phyloP scores from a whole-genome alignment of 1,140 invertebrate species.

The Dryas iulia region DNA sequence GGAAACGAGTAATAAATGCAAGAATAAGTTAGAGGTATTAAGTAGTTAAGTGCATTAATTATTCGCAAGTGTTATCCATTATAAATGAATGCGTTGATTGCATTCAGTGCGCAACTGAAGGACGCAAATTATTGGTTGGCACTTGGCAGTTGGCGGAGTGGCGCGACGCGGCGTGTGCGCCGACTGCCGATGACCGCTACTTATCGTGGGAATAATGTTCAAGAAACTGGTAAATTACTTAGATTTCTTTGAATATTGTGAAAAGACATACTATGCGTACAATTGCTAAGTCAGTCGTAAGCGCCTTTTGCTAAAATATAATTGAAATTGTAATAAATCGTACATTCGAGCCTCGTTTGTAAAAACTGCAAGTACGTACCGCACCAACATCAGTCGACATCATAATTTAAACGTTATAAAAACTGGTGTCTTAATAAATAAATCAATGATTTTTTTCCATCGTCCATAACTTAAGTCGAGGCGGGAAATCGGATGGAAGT shows the following conservation, averaged over 20 bases:
- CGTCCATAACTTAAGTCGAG: constrained; percentile 70
- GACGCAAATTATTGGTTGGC: constrained; percentile 36
- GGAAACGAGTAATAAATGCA: background rate
- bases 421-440: constrained; percentile 69
- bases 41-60: constrained; percentile 3
- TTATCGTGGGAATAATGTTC: constrained; percentile 44
- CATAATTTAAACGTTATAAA: constrained; percentile 71
- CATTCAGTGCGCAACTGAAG: constrained; percentile 24
- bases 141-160: too few species aligned
- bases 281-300: too few species aligned
- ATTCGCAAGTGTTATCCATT: background rate
- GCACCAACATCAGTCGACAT: constrained; percentile 51
- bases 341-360: constrained; percentile 20
- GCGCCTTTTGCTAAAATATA: constrained; percentile 49
- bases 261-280: too few species aligned
- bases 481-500: constrained; percentile 77
- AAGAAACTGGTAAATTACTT: constrained; percentile 45
- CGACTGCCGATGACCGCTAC: constrained; percentile 38
- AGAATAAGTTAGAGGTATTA: background rate
- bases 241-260: constrained; percentile 41
- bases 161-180: constrained; percentile 34
- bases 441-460: constrained; percentile 69
- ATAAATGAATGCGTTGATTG: constrained; percentile 19
- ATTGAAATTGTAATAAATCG: constrained; percentile 44
- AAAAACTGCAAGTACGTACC: constrained; percentile 44